Evolutionary conservation across 2,797 vertebrate species (phyloP).

Genomic region (Fistularia tabacaria): DNA sequence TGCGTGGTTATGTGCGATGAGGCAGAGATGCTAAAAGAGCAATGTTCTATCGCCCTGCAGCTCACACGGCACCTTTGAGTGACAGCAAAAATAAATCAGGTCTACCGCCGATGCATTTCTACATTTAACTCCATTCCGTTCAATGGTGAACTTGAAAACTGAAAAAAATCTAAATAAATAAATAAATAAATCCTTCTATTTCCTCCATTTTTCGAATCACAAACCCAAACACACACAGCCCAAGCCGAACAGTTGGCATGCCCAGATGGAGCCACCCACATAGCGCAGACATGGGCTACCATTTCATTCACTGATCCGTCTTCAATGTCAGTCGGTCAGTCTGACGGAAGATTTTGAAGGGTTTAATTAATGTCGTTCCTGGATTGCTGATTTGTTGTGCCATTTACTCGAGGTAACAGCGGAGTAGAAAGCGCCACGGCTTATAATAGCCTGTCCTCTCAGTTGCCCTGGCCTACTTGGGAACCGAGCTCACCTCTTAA

Average conservation of each 20-base stretch:
- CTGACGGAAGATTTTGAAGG: background rate
- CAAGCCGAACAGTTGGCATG: conserved; percentile 50
- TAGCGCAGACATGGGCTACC: conserved; percentile 32
- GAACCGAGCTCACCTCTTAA: conserved; percentile 37
- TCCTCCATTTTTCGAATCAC: background rate
- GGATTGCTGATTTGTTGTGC: background rate
- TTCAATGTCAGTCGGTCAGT: conserved; percentile 18
- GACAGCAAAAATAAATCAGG: background rate
- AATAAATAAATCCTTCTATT: background rate
- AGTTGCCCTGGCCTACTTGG: conserved; percentile 9
- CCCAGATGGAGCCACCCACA: conserved; percentile 66
- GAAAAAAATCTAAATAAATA: too few relatives aligned
- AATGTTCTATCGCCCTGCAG: background rate
- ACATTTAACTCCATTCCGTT: background rate
- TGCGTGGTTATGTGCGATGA: background rate
- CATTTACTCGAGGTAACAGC: background rate
- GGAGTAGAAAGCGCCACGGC: conserved; percentile 8
- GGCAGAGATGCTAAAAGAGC: background rate
- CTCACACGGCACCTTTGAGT: background rate
- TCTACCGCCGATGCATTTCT: background rate
- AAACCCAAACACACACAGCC: conserved; percentile 6
- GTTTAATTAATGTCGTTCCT: too few relatives aligned
- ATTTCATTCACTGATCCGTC: conserved; percentile 57
- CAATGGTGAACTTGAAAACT: background rate
- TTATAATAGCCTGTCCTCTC: conserved; percentile 24